These are phyloP conservation scores for Ptychodera flava DNA, from an alignment of 35 echinoderm and acorn worm species.

Conservation along the genomic window DNA sequence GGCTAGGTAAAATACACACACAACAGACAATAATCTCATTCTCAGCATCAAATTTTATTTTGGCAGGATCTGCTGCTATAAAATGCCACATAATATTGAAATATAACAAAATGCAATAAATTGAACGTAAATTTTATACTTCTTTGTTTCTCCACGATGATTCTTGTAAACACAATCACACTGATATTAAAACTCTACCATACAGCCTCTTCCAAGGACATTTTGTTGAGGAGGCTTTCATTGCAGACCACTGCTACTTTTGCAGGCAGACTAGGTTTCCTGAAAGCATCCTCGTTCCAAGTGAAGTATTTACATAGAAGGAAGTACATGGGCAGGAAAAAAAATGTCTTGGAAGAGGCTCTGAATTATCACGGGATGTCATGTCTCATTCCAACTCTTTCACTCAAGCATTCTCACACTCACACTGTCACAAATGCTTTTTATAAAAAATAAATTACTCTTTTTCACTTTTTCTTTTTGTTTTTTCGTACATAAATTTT, in stretches of 20 bases:
- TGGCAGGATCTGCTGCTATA: neutral
- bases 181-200: neutral
- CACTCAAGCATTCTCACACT: neutral
- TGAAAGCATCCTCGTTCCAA: neutral
- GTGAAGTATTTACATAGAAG: neutral
- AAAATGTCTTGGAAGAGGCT: neutral
- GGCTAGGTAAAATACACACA: too few relatives aligned
- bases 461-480: neutral
- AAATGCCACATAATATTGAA: neutral
- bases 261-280: too few relatives aligned
- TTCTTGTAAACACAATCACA: neutral
- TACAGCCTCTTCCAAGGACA: neutral
- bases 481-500: neutral
- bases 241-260: too few relatives aligned
- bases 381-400: neutral
- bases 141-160: neutral
- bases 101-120: neutral
- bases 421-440: neutral
- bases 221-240: neutral
- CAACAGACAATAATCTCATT: too few relatives aligned
- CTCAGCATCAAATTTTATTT: neutral
- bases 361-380: neutral
- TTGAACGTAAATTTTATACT: neutral
- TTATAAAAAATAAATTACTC: conserved; percentile 3
- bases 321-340: neutral